phyloP scores from a whole-genome alignment of 30 jellyfish, hydroid and myxozoan species.

The Turritopsis dohrnii region DNA sequence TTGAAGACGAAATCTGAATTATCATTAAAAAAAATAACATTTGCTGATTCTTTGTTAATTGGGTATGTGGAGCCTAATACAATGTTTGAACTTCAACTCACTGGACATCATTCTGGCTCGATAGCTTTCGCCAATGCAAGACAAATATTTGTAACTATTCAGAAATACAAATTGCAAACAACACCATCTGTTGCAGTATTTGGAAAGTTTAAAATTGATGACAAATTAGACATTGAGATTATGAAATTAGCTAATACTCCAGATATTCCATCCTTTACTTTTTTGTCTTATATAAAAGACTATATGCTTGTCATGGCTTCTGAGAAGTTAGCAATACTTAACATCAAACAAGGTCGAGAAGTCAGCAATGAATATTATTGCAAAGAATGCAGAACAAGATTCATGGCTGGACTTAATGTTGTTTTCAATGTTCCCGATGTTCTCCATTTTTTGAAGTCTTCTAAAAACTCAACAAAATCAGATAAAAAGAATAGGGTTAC shows the following conservation, averaged over 20 bases:
- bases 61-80: slow-evolving; percentile 36
- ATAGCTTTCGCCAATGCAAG: slow-evolving; percentile 11
- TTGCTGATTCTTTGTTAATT: slow-evolving; percentile 10
- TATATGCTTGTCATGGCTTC: slow-evolving; percentile 26
- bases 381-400: slow-evolving; percentile 21
- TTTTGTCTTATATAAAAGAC: slow-evolving; percentile 10
- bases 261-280: slow-evolving; percentile 21
- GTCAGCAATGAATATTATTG: slow-evolving; percentile 25
- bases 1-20: slow-evolving; percentile 29
- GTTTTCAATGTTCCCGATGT: slow-evolving; percentile 22
- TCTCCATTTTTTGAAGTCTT: slow-evolving; percentile 6
- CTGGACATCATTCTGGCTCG: slow-evolving; percentile 24
- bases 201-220: slow-evolving; percentile 19
- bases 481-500: neutral
- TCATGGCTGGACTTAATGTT: slow-evolving; percentile 26
- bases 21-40: slow-evolving; percentile 10
- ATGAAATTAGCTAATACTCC: neutral
- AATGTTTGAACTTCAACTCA: slow-evolving; percentile 30
- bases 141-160: slow-evolving; percentile 16
- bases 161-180: slow-evolving; percentile 13
- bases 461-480: neutral
- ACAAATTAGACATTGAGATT: neutral
- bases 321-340: slow-evolving; percentile 16
- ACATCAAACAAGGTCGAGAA: slow-evolving; percentile 28
- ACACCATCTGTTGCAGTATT: slow-evolving; percentile 29